A percentile compares a stretch with the other conserved stretches of the same genome.
Evolutionary conservation across 2,113 vertebrate genomes (phyloP).

Genomic region (Pogona vitticeps): DNA sequence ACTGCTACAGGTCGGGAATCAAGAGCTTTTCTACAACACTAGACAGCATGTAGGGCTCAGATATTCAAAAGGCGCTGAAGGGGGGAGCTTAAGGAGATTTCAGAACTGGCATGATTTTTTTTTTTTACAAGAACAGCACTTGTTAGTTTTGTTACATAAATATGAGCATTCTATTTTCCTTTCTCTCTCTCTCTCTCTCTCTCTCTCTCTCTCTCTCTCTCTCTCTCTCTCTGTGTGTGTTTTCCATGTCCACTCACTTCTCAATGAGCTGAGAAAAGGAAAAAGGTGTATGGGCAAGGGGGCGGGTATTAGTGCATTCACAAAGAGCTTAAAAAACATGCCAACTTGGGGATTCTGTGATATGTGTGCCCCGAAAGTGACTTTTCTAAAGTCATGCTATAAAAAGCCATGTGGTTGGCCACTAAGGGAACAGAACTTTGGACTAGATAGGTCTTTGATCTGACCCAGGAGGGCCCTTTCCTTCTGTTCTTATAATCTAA

Average conservation of each 20-base stretch:
- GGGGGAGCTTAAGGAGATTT: not conserved
- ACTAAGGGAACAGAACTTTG: not conserved
- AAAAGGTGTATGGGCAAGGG: not conserved
- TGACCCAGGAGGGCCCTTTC: not conserved
- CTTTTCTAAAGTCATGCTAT: too few relatives aligned
- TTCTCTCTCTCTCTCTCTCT: not conserved
- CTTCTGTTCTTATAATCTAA: not conserved
- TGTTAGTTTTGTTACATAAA: slow-evolving; percentile 11
- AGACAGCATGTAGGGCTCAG: not conserved
- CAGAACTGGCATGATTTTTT: slow-evolving; percentile 3
- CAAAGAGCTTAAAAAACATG: too few relatives aligned
- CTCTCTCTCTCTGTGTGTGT: not conserved
- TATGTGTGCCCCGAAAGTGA: too few relatives aligned
- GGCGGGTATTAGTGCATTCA: too few relatives aligned
- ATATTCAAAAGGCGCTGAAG: not conserved
- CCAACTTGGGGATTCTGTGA: too few relatives aligned
- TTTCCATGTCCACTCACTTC: not conserved
- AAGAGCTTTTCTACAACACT: slow-evolving; percentile 46
- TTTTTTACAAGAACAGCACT: slow-evolving; percentile 9
- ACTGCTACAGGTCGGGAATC: slow-evolving; percentile 51
- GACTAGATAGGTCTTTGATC: not conserved
- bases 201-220: not conserved
- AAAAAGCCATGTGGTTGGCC: not conserved
- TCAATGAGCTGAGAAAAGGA: not conserved
- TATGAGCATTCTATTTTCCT: not conserved